Percentiles rank a stretch among this genome's conserved stretches.
Evolutionary conservation across 2,888 invertebrate genomes (phyloP).

Genomic region (Ophion ellenae): DNA sequence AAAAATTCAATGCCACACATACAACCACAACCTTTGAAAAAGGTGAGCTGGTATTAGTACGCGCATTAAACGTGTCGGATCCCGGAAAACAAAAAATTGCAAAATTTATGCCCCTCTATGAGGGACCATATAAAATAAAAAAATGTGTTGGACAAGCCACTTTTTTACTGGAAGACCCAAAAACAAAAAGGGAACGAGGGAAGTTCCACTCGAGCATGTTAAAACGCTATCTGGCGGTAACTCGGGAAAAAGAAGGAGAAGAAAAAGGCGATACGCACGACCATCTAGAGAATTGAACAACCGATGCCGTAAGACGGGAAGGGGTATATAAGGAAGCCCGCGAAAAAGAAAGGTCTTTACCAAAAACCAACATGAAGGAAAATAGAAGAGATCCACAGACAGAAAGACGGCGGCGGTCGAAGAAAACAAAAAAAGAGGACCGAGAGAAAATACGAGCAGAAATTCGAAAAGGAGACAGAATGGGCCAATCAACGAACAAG

Average conservation of each 20-base stretch:
- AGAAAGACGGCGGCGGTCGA: too few species aligned
- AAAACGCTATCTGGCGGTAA: not conserved
- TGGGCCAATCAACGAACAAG: not conserved
- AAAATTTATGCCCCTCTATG: constrained; percentile 5
- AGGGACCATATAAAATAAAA: not conserved
- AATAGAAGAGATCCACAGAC: too few species aligned
- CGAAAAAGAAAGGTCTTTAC: too few species aligned
- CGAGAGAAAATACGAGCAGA: too few species aligned
- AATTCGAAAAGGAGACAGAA: not conserved
- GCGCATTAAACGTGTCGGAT: constrained; percentile 14
- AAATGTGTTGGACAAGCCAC: not conserved
- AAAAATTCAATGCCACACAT: not conserved
- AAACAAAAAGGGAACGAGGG: not conserved
- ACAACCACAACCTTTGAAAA: not conserved
- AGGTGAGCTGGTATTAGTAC: not conserved
- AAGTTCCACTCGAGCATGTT: constrained; percentile 27
- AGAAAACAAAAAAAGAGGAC: too few species aligned
- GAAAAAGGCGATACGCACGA: not conserved
- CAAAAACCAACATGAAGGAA: too few species aligned
- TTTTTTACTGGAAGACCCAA: constrained; percentile 23
- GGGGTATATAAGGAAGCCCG: too few species aligned
- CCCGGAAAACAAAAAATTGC: not conserved
- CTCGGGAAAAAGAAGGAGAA: not conserved
- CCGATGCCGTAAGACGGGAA: not conserved
- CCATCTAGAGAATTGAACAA: not conserved